Evolutionary conservation across 1,140 invertebrate species (phyloP).

Genomic region (Semibalanus balanoides): DNA sequence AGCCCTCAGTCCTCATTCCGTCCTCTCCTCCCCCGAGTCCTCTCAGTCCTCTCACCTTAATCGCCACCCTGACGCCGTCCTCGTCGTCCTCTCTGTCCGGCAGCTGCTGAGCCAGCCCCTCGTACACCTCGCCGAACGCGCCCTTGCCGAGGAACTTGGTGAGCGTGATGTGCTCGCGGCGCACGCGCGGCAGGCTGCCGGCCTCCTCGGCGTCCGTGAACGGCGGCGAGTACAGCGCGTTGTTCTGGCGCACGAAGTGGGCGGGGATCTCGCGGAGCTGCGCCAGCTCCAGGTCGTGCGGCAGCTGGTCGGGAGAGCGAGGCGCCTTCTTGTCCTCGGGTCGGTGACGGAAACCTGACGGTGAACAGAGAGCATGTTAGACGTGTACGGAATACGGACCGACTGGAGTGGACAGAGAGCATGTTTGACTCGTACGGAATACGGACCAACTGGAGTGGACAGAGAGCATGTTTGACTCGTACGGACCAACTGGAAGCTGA

Average conservation of each 20-base stretch:
- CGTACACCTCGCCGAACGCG: conserved; percentile 93
- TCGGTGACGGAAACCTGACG: not conserved
- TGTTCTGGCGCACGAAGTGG: conserved; percentile 58
- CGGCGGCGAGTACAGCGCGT: conserved; percentile 55
- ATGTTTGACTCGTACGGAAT: no score
- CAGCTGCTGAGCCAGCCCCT: conserved; percentile 59
- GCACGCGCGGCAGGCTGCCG: conserved; percentile 54
- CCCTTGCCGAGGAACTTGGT: conserved; percentile 84
- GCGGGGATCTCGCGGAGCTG: conserved; percentile 68
- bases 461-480: no score
- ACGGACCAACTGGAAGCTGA: no score
- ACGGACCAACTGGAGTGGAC: no score
- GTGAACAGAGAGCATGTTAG: no score
- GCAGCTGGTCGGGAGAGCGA: conserved; percentile 30
- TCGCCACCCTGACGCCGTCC: conserved; percentile 53
- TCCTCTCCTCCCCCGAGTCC: no score
- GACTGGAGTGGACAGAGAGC: no score
- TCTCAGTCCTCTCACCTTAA: conserved; percentile 42
- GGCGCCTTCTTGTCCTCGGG: conserved; percentile 39
- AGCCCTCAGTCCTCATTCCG: no score
- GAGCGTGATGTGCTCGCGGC: conserved; percentile 59
- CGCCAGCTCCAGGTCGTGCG: conserved; percentile 66
- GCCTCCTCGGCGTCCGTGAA: conserved; percentile 22
- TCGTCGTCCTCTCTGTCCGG: conserved; percentile 26
- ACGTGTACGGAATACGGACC: no score